A percentile compares a stretch with the other conserved stretches of the same genome.
Conservation (phyloP, 2,113 vertebrate genomes). For the Hyperoodon ampullatus region DNA sequence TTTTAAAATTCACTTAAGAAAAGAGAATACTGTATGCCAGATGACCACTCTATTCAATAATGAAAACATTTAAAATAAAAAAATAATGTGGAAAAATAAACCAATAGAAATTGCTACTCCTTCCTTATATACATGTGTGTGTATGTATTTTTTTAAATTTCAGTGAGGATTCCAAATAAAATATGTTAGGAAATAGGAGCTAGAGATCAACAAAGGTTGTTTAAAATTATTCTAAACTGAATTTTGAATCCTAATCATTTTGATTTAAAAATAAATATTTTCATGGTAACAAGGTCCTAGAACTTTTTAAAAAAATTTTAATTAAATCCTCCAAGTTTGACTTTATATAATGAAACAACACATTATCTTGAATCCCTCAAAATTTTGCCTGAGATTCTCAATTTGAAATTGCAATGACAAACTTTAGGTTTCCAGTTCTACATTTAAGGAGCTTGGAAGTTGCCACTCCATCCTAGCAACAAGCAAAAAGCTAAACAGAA, state of each 20-base stretch:
- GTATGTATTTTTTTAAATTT: background rate
- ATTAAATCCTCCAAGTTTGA: background rate
- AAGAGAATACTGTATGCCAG: background rate
- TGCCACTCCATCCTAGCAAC: background rate
- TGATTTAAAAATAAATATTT: slow-evolving; percentile 33
- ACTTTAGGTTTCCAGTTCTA: background rate
- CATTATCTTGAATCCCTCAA: background rate
- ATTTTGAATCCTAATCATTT: background rate
- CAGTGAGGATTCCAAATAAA: background rate
- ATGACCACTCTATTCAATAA: background rate
- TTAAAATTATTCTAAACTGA: background rate
- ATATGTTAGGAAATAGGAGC: background rate
- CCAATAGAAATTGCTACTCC: background rate
- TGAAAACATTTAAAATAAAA: background rate
- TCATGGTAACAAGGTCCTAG: background rate
- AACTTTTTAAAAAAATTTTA: background rate
- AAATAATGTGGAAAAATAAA: background rate
- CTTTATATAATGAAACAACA: background rate
- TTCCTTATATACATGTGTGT: background rate
- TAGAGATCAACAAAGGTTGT: background rate
- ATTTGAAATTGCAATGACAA: background rate
- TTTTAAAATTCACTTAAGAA: background rate
- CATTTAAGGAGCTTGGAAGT: background rate
- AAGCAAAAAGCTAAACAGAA: background rate
- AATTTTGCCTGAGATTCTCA: background rate